A percentile compares a stretch with the other conserved stretches of the same genome.
Conservation (phyloP, 2,888 invertebrate species). For the Hemistola chrysoprasaria region DNA sequence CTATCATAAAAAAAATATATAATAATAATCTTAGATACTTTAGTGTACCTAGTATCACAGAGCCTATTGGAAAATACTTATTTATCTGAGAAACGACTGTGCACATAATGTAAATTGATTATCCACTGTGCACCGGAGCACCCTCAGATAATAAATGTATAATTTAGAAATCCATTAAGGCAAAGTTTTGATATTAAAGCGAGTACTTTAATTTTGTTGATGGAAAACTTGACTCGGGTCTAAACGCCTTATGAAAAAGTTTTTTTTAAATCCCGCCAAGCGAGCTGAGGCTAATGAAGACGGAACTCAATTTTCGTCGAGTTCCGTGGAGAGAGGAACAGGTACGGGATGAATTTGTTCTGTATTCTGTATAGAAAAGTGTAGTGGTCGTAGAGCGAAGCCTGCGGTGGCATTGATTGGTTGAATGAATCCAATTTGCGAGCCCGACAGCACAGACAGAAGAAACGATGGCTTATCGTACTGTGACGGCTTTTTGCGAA, state of each 20-base stretch:
- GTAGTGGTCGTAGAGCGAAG: slow-evolving; percentile 30
- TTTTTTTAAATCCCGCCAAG: slow-evolving; percentile 55
- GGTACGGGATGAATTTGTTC: slow-evolving; percentile 25
- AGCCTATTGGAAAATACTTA: slow-evolving; percentile 15
- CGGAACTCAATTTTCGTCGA: slow-evolving; percentile 63
- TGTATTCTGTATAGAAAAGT: slow-evolving; percentile 30
- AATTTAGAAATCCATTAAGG: slow-evolving; percentile 75
- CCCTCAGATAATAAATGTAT: slow-evolving; percentile 60
- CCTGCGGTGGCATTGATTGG: slow-evolving; percentile 51
- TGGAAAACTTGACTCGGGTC: slow-evolving; percentile 70
- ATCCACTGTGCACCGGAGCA: slow-evolving; percentile 32
- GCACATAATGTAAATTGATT: slow-evolving; percentile 34
- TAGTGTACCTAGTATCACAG: slow-evolving; percentile 1
- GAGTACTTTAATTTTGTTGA: slow-evolving; percentile 76
- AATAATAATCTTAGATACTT: too few relatives aligned
- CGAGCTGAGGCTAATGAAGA: slow-evolving; percentile 68
- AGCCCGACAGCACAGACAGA: slow-evolving; percentile 37
- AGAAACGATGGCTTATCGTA: slow-evolving; percentile 33
- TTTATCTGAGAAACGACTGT: slow-evolving; percentile 20
- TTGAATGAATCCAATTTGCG: slow-evolving; percentile 56
- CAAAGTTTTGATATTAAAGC: slow-evolving; percentile 73
- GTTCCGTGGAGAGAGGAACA: slow-evolving; percentile 32
- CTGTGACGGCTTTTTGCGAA: slow-evolving; percentile 21
- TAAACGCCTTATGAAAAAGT: slow-evolving; percentile 67
- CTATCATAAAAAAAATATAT: too few relatives aligned